Evolutionary conservation across 2,797 vertebrate genomes (phyloP).

Genomic region (Anomalospiza imberbis): DNA sequence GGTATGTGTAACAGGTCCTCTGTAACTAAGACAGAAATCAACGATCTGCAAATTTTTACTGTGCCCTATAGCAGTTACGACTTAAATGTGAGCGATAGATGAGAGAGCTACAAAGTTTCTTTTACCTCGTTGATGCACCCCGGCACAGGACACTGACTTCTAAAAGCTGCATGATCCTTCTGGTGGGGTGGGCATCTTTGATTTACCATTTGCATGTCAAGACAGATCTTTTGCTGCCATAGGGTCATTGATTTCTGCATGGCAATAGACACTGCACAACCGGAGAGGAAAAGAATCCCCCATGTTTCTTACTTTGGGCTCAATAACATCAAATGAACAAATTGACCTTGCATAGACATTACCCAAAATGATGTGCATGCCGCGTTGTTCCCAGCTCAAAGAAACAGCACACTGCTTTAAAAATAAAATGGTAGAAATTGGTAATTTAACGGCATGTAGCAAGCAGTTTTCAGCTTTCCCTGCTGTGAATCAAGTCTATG

Average conservation of each 20-base stretch:
- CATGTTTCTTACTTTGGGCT: neutral
- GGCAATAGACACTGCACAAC: neutral
- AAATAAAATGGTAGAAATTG: conserved; percentile 46
- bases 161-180: neutral
- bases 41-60: neutral
- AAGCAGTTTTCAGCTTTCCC: conserved; percentile 56
- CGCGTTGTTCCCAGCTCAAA: neutral
- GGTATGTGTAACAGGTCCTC: neutral
- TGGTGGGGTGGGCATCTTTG: neutral
- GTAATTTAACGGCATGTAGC: conserved; percentile 49
- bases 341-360: conserved; percentile 34
- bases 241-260: neutral
- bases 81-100: neutral
- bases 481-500: conserved; percentile 41
- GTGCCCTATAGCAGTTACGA: neutral
- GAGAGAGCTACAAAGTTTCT: neutral
- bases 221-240: neutral
- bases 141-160: neutral
- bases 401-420: conserved; percentile 4
- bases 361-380: neutral
- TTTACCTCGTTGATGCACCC: neutral
- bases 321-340: neutral
- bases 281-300: neutral
- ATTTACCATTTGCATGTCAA: neutral
- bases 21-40: neutral